Evolutionary conservation across 1,140 invertebrate species (phyloP).

Genomic region (Microplitis mediator): DNA sequence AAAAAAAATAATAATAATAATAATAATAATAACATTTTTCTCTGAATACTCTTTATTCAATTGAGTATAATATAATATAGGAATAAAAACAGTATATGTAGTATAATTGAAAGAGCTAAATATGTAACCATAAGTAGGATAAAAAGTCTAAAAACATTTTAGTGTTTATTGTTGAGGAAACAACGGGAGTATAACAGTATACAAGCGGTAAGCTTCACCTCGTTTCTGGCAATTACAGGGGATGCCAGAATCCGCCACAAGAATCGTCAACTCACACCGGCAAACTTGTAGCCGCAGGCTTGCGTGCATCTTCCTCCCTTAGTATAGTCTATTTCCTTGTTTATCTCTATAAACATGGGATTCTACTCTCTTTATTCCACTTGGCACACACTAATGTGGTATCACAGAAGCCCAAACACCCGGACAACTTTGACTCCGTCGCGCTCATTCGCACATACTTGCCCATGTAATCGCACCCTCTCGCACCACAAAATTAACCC

Average conservation of each 20-base stretch:
- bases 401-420: slow-evolving; percentile 40
- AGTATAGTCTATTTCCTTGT: not conserved
- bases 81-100: too few relatives aligned
- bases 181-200: slow-evolving; percentile 22
- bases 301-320: not conserved
- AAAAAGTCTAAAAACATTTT: not conserved
- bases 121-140: not conserved
- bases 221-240: slow-evolving; percentile 61
- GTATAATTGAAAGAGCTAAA: too few relatives aligned
- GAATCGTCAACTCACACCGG: slow-evolving; percentile 54
- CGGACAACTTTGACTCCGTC: slow-evolving; percentile 10
- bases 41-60: too few relatives aligned
- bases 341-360: not conserved
- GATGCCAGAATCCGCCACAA: slow-evolving; percentile 59
- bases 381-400: slow-evolving; percentile 25
- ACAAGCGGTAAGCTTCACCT: slow-evolving; percentile 57
- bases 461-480: slow-evolving; percentile 10
- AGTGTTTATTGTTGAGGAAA: slow-evolving; percentile 2
- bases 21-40: too few relatives aligned
- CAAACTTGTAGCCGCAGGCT: not conserved
- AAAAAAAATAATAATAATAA: too few relatives aligned
- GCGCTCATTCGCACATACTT: slow-evolving; percentile 3
- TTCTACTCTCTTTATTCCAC: slow-evolving; percentile 6
- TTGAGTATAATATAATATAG: too few relatives aligned
- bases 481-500: slow-evolving; percentile 32